Base-by-base conservation (phyloP, 2,888 invertebrate species). In the Epirrhoe tristata region DNA sequence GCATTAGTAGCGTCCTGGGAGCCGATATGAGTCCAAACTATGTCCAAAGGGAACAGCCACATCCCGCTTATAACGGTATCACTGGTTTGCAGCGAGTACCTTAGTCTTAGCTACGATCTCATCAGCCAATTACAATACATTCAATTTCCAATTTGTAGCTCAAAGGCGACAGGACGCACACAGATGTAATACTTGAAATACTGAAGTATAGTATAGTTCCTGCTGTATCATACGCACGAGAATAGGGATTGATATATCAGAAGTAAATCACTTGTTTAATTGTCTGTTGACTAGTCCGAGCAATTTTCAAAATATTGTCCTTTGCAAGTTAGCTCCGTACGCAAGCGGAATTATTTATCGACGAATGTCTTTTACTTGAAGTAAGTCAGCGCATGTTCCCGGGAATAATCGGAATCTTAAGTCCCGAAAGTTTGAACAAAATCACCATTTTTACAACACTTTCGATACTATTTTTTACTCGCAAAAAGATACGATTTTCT, bases 281-380 rank as follows among this genome's bases (percentile, higher is more conserved):
- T 60, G 60, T 60, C 32, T 58, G 34, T 55, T 62, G 63, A 63
- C 63, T 63, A 63, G 63, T 58, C 56, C 39, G 55, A 55, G 48
- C 55, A 50, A 63, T 57, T 51, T 43, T 39, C 10, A 12, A 12
- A 56, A 51, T 46, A 54, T 32, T 60, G 52, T 60, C 53, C 53
- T 31, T 34, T 46, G 57, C 51, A 14, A 50, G 59, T 34, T 54
- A 48, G 46, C 54, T 24, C 51, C 4, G 4, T 31, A 57, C 46
- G 17, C 52, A 63, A 58, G 54, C 54, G 63, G 62, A 58, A 12
- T 56, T 6, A 24, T 39, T 50, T 34, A 12, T n/a, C 53, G 52
- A 52, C 52, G 57, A 16, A 24, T 24, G 39, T 43, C 14, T 8
- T 5, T 53, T 53, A 24, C 31, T 2, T 43, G 39, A 43, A 43